Evolutionary conservation across 2,113 vertebrate species (phyloP).

Genomic region (Caranx melampygus): DNA sequence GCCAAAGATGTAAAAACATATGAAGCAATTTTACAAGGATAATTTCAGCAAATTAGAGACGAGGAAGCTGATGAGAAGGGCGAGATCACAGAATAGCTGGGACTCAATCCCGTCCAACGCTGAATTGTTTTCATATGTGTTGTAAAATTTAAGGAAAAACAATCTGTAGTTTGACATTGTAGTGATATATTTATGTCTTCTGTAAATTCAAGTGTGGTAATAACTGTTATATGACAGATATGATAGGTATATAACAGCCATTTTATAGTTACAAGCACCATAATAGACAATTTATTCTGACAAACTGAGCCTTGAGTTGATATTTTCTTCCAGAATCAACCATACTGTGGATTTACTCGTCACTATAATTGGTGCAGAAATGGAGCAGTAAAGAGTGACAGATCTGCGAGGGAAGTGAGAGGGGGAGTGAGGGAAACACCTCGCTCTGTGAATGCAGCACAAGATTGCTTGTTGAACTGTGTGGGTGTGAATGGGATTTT

Average conservation of each 20-base stretch:
- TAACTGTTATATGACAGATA: no score
- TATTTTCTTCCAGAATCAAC: not conserved
- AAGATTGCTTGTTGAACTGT: conserved; percentile 18
- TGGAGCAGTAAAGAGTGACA: conserved; percentile 41
- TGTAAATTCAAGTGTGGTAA: not conserved
- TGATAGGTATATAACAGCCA: not conserved
- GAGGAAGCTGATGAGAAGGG: conserved; percentile 26
- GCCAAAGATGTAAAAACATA: conserved; percentile 45
- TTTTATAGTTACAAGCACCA: not conserved
- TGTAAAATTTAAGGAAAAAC: not conserved
- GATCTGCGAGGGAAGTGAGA: conserved; percentile 28
- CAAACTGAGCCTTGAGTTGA: not conserved
- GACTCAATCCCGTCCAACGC: not conserved
- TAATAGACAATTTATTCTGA: conserved; percentile 1
- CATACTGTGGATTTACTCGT: conserved; percentile 16
- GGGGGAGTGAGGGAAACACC: conserved; percentile 28
- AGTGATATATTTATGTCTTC: not conserved
- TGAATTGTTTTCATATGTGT: not conserved
- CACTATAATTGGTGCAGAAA: conserved; percentile 35
- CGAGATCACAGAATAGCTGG: not conserved
- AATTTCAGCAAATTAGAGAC: conserved; percentile 40
- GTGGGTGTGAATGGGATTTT: conserved; percentile 62
- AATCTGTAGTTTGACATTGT: not conserved
- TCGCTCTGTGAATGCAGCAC: conserved; percentile 1
- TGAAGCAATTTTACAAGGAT: conserved; percentile 39